phyloP scores from a whole-genome alignment of 2,113 vertebrate species.

The Colius striatus region DNA sequence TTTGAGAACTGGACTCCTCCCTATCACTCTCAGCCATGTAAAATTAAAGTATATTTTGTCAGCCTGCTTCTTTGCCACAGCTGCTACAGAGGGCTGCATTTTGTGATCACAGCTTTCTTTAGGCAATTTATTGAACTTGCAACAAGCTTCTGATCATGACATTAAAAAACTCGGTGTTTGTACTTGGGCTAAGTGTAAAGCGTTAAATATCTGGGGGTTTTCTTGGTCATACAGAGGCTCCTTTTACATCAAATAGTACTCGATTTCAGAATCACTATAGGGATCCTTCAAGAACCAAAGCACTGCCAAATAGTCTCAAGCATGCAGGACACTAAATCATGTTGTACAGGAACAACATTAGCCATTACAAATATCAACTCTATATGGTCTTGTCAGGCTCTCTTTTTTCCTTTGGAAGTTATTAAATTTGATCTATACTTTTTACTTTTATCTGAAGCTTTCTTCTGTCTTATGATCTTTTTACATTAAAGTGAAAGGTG shows the following conservation, averaged over 20 bases:
- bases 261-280: not conserved
- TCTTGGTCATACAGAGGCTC: not conserved
- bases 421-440: not conserved
- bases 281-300: not conserved
- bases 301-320: not conserved
- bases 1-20: not conserved
- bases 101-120: not conserved
- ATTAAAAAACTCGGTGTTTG: not conserved
- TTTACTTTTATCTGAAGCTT: not conserved
- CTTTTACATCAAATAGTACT: not conserved
- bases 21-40: not conserved
- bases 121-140: not conserved
- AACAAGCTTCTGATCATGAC: not conserved
- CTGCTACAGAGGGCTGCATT: not conserved
- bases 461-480: not conserved
- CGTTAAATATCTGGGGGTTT: not conserved
- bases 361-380: not conserved
- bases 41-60: not conserved
- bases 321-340: not conserved
- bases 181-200: not conserved
- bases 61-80: not conserved
- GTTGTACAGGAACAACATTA: not conserved
- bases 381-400: not conserved
- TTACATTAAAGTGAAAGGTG: not conserved
- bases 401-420: not conserved